Evolutionary conservation across 1,140 invertebrate species (phyloP).

Genomic region (Drosophila oshimai): DNA sequence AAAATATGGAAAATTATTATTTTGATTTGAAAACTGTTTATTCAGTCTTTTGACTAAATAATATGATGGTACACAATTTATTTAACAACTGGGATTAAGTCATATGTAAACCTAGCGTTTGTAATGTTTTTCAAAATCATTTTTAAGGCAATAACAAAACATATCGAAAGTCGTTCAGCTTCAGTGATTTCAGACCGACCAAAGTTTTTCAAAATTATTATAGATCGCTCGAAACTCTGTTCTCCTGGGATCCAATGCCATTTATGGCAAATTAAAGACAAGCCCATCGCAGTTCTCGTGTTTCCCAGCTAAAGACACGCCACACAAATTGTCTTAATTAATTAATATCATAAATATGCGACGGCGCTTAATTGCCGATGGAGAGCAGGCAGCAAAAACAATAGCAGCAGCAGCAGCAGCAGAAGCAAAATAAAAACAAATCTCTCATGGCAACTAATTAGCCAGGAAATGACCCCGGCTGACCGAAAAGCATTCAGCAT

Average conservation of each 20-base stretch:
- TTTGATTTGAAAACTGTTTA: too few relatives aligned
- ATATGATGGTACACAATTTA: too few relatives aligned
- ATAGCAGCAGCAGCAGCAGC: background rate
- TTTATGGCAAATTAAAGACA: slow-evolving; percentile 26
- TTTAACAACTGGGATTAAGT: too few relatives aligned
- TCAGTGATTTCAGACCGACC: background rate
- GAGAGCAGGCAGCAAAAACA: slow-evolving; percentile 11
- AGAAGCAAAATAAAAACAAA: slow-evolving; percentile 38
- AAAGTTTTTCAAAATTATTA: background rate
- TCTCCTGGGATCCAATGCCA: slow-evolving; percentile 26
- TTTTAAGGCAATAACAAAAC: background rate
- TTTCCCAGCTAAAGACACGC: slow-evolving; percentile 49
- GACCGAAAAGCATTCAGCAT: slow-evolving; percentile 57
- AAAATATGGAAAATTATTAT: too few relatives aligned
- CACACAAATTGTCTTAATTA: slow-evolving; percentile 75
- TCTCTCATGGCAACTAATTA: slow-evolving; percentile 77
- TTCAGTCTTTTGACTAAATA: too few relatives aligned
- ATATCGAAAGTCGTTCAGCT: background rate
- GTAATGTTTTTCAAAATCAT: too few relatives aligned
- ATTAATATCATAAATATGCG: slow-evolving; percentile 77
- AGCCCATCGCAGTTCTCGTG: slow-evolving; percentile 35
- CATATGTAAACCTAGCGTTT: too few relatives aligned
- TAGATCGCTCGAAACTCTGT: background rate
- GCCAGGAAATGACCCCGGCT: slow-evolving; percentile 77
- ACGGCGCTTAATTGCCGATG: slow-evolving; percentile 70